phyloP scores from a whole-genome alignment of 2,797 vertebrate genomes.

The Lacerta bilineata region DNA sequence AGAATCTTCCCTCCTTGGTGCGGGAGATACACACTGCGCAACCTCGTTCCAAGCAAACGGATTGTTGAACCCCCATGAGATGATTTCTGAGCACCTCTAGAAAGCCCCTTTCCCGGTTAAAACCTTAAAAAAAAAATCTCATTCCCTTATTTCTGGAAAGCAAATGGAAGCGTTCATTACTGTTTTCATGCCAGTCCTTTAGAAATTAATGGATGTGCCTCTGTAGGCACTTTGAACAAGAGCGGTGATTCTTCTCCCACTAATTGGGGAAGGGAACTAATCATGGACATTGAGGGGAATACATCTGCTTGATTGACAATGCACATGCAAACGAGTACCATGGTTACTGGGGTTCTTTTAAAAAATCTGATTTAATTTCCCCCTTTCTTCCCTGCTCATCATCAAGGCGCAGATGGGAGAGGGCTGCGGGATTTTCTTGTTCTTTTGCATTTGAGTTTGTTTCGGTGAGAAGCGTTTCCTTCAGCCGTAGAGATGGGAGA shows the following conservation, averaged over 20 bases:
- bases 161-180: slow-evolving; percentile 28
- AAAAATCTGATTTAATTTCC: slow-evolving; percentile 54
- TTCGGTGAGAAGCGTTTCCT: background rate
- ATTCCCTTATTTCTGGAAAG: slow-evolving; percentile 20
- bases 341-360: slow-evolving; percentile 33
- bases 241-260: slow-evolving; percentile 51
- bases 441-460: background rate
- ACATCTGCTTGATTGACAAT: slow-evolving; percentile 54
- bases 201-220: slow-evolving; percentile 64
- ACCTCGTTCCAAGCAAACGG: background rate
- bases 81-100: background rate
- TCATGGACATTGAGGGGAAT: slow-evolving; percentile 50
- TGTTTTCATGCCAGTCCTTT: slow-evolving; percentile 55
- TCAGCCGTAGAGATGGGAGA: background rate
- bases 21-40: background rate
- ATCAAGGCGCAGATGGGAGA: background rate
- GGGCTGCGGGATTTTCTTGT: background rate
- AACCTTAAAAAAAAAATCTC: background rate
- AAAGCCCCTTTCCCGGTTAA: background rate
- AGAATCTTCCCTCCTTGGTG: background rate
- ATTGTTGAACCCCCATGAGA: background rate
- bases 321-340: slow-evolving; percentile 31
- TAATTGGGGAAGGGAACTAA: slow-evolving; percentile 55
- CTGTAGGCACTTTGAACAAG: slow-evolving; percentile 41
- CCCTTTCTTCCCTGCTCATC: slow-evolving; percentile 6